Conservation (phyloP, 2,797 vertebrate species). For the Crenuchus spilurus region DNA sequence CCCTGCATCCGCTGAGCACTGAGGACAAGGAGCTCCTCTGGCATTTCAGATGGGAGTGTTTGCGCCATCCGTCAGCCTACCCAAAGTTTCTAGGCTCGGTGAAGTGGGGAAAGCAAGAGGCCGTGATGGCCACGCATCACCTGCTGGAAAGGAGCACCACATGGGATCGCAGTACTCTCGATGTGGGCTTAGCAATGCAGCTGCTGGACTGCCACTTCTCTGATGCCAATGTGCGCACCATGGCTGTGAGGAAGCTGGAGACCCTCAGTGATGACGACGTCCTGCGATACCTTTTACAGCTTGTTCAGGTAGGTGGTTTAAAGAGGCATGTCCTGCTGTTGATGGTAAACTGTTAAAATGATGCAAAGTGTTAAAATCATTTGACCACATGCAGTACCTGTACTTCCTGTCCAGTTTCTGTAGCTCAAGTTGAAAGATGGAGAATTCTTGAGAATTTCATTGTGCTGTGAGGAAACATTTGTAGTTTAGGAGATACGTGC, state of each 20-base stretch:
- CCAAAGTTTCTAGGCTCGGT: slow-evolving; percentile 96
- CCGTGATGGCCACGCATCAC: slow-evolving; percentile 87
- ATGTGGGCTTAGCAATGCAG: slow-evolving; percentile 95
- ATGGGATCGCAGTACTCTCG: slow-evolving; percentile 91
- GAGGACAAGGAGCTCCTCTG: slow-evolving; percentile 98
- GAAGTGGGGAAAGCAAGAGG: slow-evolving; percentile 94
- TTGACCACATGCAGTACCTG: no score
- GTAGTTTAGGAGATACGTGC: no score
- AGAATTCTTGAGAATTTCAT: no score
- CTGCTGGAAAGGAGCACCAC: slow-evolving; percentile 86
- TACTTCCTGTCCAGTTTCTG: no score
- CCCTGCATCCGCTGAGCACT: slow-evolving; percentile 91
- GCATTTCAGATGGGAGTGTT: slow-evolving; percentile 95
- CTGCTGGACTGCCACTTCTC: slow-evolving; percentile 97
- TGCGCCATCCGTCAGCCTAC: slow-evolving; percentile 93
- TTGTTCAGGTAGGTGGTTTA: slow-evolving; percentile 94
- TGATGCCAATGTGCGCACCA: slow-evolving; percentile 91
- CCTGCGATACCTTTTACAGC: slow-evolving; percentile 93
- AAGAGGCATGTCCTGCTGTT: no score
- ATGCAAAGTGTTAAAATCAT: no score
- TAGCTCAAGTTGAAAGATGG: no score
- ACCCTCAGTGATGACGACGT: slow-evolving; percentile 92
- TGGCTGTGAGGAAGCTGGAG: slow-evolving; percentile 96
- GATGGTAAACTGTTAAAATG: no score
- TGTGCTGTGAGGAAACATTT: no score